Conservation (phyloP, 2,113 vertebrate genomes). For the Perccottus glenii region DNA sequence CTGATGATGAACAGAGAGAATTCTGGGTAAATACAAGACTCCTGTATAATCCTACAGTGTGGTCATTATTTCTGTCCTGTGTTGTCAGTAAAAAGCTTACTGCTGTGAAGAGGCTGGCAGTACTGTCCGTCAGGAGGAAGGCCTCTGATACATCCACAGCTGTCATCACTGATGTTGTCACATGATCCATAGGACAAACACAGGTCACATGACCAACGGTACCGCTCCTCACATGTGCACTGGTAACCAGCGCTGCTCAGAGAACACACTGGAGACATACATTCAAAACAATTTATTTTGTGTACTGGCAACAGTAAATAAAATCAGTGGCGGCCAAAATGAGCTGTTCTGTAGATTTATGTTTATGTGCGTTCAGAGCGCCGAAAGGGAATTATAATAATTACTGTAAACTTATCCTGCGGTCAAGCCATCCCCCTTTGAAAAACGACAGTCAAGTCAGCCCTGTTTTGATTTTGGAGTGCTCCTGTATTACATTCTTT, state of each 20-base stretch:
- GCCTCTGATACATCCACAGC: constrained; percentile 54
- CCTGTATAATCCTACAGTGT: neutral
- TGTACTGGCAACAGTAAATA: no score
- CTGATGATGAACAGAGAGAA: constrained; percentile 7
- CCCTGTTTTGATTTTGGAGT: no score
- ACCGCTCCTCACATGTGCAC: constrained; percentile 57
- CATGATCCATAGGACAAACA: constrained; percentile 42
- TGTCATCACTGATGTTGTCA: constrained; percentile 33
- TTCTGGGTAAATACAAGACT: neutral
- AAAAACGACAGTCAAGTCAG: no score
- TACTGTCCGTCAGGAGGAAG: constrained; percentile 30
- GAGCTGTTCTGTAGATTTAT: no score
- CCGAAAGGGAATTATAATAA: no score
- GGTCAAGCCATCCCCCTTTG: no score
- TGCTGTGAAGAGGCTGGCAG: constrained; percentile 25
- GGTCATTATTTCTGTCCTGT: neutral
- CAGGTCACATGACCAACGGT: constrained; percentile 53
- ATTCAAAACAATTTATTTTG: neutral
- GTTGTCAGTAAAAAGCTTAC: constrained; percentile 25
- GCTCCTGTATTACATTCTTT: no score
- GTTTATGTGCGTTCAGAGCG: no score
- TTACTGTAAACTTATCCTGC: no score
- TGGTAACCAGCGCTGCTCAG: constrained; percentile 23
- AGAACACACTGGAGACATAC: constrained; percentile 48
- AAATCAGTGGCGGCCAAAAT: no score